Conservation (phyloP, 2,113 vertebrate species). For the Podocnemis expansa region DNA sequence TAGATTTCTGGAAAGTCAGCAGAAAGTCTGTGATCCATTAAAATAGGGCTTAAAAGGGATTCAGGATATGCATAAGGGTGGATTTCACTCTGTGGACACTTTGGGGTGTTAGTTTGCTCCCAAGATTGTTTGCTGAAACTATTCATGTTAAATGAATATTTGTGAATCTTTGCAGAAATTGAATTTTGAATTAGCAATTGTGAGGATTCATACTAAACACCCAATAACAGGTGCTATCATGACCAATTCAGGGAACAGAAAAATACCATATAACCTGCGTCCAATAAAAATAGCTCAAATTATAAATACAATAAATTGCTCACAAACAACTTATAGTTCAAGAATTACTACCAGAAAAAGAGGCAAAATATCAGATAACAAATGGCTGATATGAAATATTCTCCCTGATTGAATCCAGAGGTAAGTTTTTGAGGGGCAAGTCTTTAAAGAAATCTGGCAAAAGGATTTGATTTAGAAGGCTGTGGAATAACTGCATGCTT, state of each 20-base stretch:
- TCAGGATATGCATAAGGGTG: neutral
- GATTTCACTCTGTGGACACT: neutral
- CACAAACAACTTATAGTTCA: neutral
- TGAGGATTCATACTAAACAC: neutral
- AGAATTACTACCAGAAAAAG: neutral
- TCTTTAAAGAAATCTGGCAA: neutral
- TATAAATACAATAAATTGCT: neutral
- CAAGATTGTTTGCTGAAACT: neutral
- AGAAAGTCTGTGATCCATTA: neutral
- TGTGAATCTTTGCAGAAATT: neutral
- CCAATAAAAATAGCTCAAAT: neutral
- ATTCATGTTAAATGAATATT: neutral
- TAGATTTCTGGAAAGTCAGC: neutral
- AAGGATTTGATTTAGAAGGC: neutral
- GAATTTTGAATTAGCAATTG: neutral
- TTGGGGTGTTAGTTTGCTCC: neutral
- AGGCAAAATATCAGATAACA: neutral
- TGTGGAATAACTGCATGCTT: conserved; percentile 30
- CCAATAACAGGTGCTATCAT: neutral
- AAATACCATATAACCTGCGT: neutral
- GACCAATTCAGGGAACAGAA: neutral
- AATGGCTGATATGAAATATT: neutral
- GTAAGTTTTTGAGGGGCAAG: neutral
- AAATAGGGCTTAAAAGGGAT: neutral
- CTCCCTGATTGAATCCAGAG: neutral